A percentile compares a stretch with the other conserved stretches of the same genome.
phyloP scores from a whole-genome alignment of 2,113 vertebrate species.

The Muscicapa adusta region DNA sequence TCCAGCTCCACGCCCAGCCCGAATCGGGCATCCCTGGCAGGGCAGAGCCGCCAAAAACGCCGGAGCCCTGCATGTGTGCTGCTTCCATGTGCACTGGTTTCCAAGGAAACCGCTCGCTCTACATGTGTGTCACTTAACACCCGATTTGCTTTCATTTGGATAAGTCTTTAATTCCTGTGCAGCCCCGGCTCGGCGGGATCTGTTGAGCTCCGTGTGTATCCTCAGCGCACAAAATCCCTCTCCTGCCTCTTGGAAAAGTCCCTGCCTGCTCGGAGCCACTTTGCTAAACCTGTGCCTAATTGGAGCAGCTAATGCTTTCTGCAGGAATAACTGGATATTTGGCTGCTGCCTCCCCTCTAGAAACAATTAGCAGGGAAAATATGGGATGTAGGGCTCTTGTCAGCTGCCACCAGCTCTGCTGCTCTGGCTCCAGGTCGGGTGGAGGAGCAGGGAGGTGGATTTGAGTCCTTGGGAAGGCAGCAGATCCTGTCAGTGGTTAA shows the following conservation, averaged over 20 bases:
- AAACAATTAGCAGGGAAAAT: background rate
- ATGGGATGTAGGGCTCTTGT: background rate
- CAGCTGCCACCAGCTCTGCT: background rate
- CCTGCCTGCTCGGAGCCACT: constrained; percentile 21
- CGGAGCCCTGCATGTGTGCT: constrained; percentile 25
- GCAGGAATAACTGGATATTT: background rate
- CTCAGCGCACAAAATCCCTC: constrained; percentile 19
- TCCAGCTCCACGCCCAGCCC: background rate
- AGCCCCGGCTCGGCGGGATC: constrained; percentile 42
- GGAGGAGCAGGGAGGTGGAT: background rate
- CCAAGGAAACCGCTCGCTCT: constrained; percentile 67
- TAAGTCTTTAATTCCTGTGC: constrained; percentile 62
- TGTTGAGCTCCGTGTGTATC: background rate
- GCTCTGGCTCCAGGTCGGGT: background rate
- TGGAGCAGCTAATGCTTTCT: background rate
- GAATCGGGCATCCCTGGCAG: fast-evolving
- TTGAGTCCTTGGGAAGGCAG: background rate
- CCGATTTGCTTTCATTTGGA: constrained; percentile 62
- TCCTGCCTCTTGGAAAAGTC: constrained; percentile 32
- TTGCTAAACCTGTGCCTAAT: constrained; percentile 47
- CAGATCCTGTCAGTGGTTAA: fast-evolving
- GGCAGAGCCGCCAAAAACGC: background rate
- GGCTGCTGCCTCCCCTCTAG: background rate
- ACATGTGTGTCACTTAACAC: constrained; percentile 70
- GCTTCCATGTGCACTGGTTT: constrained; percentile 57